Evolutionary conservation across 1,140 invertebrate species (phyloP).

Genomic region (Cotesia vestalis): DNA sequence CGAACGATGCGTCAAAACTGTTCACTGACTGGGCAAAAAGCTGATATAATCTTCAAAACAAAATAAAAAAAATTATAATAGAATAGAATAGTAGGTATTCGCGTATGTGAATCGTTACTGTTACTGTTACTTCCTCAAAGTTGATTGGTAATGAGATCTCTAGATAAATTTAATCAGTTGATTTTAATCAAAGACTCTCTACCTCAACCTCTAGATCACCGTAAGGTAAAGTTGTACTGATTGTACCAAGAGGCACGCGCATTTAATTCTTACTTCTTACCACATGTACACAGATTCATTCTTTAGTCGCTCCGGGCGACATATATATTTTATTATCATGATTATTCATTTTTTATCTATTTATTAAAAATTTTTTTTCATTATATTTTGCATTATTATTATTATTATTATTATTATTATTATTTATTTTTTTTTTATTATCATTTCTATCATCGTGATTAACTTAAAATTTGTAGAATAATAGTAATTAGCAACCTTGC

Average conservation of each 20-base stretch:
- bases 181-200: conserved; percentile 8
- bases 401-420: no score
- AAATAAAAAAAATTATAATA: no score
- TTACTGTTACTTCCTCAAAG: conserved; percentile 1
- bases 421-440: no score
- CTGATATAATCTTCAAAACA: no score
- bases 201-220: neutral
- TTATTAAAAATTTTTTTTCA: neutral
- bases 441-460: no score
- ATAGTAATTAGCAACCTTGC: no score
- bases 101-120: no score
- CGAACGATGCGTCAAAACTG: no score
- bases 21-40: no score
- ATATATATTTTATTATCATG: neutral
- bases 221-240: neutral
- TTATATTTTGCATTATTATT: no score
- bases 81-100: no score
- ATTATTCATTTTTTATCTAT: neutral
- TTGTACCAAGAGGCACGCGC: neutral
- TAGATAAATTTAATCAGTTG: conserved; percentile 15
- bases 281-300: conserved; percentile 9
- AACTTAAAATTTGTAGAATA: no score
- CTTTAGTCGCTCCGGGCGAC: conserved; percentile 6
- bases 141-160: conserved; percentile 9
- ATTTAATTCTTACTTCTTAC: neutral